Base-by-base conservation (phyloP, 1,140 invertebrate genomes). In the Drosophila ercepeae region DNA sequence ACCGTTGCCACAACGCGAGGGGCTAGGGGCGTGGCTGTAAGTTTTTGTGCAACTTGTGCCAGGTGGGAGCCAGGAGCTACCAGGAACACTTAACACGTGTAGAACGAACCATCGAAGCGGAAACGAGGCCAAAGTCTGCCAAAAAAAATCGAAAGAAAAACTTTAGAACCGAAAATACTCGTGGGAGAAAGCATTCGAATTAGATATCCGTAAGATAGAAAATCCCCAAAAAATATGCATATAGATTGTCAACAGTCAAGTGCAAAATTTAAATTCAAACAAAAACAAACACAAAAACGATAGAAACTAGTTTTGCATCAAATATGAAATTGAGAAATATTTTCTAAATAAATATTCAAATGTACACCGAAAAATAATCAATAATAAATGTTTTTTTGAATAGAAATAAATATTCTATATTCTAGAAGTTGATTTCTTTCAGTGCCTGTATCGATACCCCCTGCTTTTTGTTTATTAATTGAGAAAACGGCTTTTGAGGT, bases 11-110 rank as follows among this genome's bases (percentile, higher is more conserved):
- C 21, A 16, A 1, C 8, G 6, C n/a, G 21, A 21, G 45, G 21
- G 21, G 21, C 21, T 21, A 4, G 27, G 34, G 19, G 27, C 14
- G 2, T 3, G n/a, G 34, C 9, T n/a, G 19, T 13, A 55, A 32
- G 4, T 29, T 41, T 39, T 41, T 39, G 3, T 42, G 32, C 36
- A 54, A 29, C n/a, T 54, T 54, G 41, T 25, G 60, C 48, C 61
- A 67, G 64, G 61, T 68, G 63, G n/a, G n/a, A n/a, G n/a, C n/a
- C n/a, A n/a, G n/a, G n/a, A 67, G 46, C 27, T 45, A 46, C 57
- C 32, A 41, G 45, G 45, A 67, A 68, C 64, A 67, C 64, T 45
- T 68, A 67, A 68, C 61, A 68, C 61, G 61, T 67, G 64, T 68
- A 68, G 39, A 21, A 48, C 45, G 36, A 27, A 1, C 11, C 61